A percentile compares a stretch with the other conserved stretches of the same genome.
Evolutionary conservation across 2,888 invertebrate species (phyloP).

Genomic region (Priocnemis perturbator): DNA sequence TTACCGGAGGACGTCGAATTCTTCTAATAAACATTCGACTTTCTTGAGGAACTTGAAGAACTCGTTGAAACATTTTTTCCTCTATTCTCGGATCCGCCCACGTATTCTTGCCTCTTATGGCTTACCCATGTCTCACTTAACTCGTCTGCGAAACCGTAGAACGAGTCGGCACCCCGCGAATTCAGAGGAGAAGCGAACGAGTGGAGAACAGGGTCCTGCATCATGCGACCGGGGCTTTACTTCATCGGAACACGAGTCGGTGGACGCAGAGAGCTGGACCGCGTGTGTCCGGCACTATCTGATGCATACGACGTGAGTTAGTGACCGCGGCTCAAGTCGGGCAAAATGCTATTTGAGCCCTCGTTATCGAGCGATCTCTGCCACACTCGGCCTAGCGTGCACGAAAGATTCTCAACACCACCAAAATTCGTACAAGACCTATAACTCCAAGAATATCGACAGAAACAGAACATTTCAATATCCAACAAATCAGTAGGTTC

Average conservation of each 20-base stretch:
- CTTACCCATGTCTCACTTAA: slow-evolving; percentile 44
- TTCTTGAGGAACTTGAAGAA: too few species aligned
- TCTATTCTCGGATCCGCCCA: background rate
- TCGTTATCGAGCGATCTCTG: slow-evolving; percentile 29
- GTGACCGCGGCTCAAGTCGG: slow-evolving; percentile 28
- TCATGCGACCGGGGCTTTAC: slow-evolving; percentile 48
- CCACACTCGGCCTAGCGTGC: background rate
- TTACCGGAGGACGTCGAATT: too few species aligned
- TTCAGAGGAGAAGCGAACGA: slow-evolving; percentile 13
- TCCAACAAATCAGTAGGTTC: too few species aligned
- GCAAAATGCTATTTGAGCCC: slow-evolving; percentile 7
- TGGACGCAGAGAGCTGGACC: slow-evolving; percentile 34
- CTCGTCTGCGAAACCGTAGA: slow-evolving; percentile 4
- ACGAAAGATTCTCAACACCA: too few species aligned
- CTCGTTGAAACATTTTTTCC: too few species aligned
- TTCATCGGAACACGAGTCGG: slow-evolving; percentile 57
- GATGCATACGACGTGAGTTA: slow-evolving; percentile 43
- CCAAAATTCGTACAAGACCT: too few species aligned
- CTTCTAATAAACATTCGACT: too few species aligned
- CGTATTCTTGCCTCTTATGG: slow-evolving; percentile 20
- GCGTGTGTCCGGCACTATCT: slow-evolving; percentile 56
- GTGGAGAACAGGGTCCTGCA: slow-evolving; percentile 5
- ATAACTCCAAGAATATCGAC: too few species aligned
- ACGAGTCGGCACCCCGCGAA: slow-evolving; percentile 26
- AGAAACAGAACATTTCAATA: too few species aligned